These are phyloP conservation scores for Ochotona princeps DNA, from an alignment of 2,113 vertebrate species.

Conservation along the genomic window DNA sequence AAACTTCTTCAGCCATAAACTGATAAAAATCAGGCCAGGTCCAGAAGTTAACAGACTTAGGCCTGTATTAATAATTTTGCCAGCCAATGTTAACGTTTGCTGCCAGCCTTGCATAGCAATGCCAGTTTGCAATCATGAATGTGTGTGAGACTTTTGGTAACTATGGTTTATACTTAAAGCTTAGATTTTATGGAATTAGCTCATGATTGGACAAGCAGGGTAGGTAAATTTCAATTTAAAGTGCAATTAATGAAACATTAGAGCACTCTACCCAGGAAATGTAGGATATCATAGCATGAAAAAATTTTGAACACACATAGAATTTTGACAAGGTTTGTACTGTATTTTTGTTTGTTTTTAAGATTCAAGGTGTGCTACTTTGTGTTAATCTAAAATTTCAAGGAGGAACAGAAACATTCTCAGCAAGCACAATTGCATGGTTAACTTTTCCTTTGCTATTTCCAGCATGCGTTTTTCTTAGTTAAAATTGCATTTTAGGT, in stretches of 20 bases:
- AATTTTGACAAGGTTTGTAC: conserved; percentile 64
- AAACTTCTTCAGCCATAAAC: conserved; percentile 44
- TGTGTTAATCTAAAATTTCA: conserved; percentile 54
- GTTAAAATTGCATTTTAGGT: conserved; percentile 26
- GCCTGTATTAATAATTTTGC: not conserved
- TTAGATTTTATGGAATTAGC: conserved; percentile 54
- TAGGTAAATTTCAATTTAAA: conserved; percentile 81
- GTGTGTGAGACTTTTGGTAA: conserved; percentile 10
- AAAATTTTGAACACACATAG: not conserved
- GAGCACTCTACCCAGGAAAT: conserved; percentile 34
- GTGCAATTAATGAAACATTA: conserved; percentile 83
- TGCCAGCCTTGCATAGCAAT: not conserved
- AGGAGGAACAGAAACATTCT: conserved; percentile 39
- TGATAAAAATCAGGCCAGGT: conserved; percentile 38
- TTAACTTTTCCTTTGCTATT: conserved; percentile 44
- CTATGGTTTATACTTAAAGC: conserved; percentile 59
- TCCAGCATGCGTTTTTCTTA: conserved; percentile 48
- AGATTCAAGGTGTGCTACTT: conserved; percentile 34
- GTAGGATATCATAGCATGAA: conserved; percentile 51
- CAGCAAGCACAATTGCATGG: conserved; percentile 31
- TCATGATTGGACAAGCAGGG: conserved; percentile 78
- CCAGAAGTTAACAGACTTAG: not conserved
- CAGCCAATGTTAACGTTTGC: conserved; percentile 3
- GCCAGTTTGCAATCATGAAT: not conserved
- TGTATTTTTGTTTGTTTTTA: not conserved